Conservation (phyloP, 2,797 vertebrate species). For the Trachurus trachurus region DNA sequence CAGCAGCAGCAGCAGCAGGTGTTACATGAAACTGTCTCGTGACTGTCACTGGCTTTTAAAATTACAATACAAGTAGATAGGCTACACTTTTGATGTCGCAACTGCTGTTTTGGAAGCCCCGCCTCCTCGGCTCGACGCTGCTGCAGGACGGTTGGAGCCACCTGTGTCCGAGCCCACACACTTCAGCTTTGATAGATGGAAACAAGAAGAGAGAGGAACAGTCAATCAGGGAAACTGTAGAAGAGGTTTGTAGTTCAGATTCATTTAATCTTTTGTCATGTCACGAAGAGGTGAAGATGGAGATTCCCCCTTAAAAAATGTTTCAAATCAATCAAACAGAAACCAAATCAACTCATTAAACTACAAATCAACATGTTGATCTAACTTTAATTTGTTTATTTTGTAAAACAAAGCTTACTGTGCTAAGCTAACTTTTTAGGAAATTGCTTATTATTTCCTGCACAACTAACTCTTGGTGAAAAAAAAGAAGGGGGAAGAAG, state of each 20-base stretch:
- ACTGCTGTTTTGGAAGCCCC: constrained; percentile 31
- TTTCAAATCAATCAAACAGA: too few species aligned
- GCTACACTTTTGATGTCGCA: constrained; percentile 18
- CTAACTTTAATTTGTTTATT: too few species aligned
- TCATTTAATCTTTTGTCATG: constrained; percentile 7
- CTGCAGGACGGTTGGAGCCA: constrained; percentile 17
- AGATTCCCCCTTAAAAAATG: constrained; percentile 1
- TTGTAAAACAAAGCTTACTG: too few species aligned
- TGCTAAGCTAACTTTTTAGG: too few species aligned
- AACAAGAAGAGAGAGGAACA: neutral
- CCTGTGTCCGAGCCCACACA: constrained; percentile 40
- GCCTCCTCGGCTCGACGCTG: constrained; percentile 9
- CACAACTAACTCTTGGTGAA: too few species aligned
- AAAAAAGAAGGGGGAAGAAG: neutral
- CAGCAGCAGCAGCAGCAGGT: constrained; percentile 35
- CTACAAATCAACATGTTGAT: too few species aligned
- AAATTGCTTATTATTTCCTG: too few species aligned
- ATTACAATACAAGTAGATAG: neutral
- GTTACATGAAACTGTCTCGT: constrained; percentile 30
- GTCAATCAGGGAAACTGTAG: constrained; percentile 17
- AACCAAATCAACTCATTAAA: too few species aligned
- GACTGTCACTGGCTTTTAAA: constrained; percentile 24
- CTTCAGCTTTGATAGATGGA: constrained; percentile 20
- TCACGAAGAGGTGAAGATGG: neutral
- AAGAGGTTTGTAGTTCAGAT: constrained; percentile 9